Conservation (phyloP, 2,888 invertebrate genomes). For the Ophion ventricosus region DNA sequence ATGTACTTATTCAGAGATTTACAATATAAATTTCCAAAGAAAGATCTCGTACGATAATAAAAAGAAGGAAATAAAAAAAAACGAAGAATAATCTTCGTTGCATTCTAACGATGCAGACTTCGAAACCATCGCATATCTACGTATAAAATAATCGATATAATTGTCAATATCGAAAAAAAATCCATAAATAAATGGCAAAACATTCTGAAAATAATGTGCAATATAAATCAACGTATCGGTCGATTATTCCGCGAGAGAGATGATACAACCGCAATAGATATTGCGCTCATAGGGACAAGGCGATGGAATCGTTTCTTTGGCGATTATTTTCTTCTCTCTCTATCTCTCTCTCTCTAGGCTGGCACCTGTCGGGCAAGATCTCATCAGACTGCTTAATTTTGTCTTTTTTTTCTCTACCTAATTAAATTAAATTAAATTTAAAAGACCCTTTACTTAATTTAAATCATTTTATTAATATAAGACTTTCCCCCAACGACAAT, state of each 20-base stretch:
- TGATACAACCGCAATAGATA: constrained; percentile 56
- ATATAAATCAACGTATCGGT: not conserved
- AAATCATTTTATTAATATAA: no score
- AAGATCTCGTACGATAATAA: not conserved
- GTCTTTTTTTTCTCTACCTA: no score
- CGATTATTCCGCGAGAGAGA: not conserved
- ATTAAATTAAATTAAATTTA: no score
- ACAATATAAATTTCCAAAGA: not conserved
- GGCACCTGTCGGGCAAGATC: no score
- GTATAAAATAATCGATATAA: not conserved
- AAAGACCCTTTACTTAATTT: no score
- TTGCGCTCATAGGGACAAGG: constrained; percentile 43
- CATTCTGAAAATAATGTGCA: not conserved
- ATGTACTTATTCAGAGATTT: not conserved
- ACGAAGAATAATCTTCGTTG: not conserved
- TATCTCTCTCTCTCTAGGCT: not conserved
- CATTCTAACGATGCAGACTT: not conserved
- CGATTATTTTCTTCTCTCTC: constrained; percentile 25
- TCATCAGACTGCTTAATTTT: no score
- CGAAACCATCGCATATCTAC: not conserved
- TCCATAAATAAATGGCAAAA: no score
- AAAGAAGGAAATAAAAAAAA: not conserved
- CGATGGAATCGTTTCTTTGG: constrained; percentile 41
- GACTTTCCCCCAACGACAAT: no score
- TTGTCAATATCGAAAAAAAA: not conserved